Base-by-base conservation (phyloP, 2,888 invertebrate species). In the Thysanoteuthis rhombus region DNA sequence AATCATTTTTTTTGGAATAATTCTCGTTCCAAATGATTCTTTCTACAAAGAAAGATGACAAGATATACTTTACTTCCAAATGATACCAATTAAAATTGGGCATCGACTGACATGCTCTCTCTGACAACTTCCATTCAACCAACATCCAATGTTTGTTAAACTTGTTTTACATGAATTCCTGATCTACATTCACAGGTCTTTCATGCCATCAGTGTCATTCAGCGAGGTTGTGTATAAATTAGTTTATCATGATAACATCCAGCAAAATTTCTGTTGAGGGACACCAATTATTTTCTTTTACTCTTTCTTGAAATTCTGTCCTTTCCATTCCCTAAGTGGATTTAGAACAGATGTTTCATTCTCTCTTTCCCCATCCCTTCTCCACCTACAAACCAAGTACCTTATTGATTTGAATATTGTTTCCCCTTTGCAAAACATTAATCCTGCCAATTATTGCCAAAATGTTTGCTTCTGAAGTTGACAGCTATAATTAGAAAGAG, bases 381-480 rank as follows among this genome's bases (percentile, higher is more conserved):
- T n/a, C 75, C n/a, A 75, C 22, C n/a, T 12, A 75, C n/a, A 75
- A n/a, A 16, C 19, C n/a, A 75, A 75, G 12, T 1, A n/a, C n/a
- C 0, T 32, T 75, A 75, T 75, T 75, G 75, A 75, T 75, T 75
- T n/a, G n/a, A n/a, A 75, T n/a, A 75, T 2, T 75, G n/a, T 75
- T n/a, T 75, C 75, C n/a, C 0, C 75, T 75, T n/a, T n/a, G 75
- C 75, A 75, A 75, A n/a, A 1, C 58, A 32, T 75, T 75, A 75
- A 75, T 75, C 32, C 10, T 75, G 58, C 58, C 75, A 75, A 75
- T 75, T 75, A 75, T 75, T 75, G 75, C 16, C 75, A n/a, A n/a
- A 75, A 75, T n/a, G 75, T 75, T 75, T n/a, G 75, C n/a, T 75
- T n/a, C n/a, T 75, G n/a, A 75, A 75, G n/a, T 75, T 75, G 75